Evolutionary conservation across 2,888 invertebrate genomes (phyloP).

Genomic region (Drosophila mimica): DNA sequence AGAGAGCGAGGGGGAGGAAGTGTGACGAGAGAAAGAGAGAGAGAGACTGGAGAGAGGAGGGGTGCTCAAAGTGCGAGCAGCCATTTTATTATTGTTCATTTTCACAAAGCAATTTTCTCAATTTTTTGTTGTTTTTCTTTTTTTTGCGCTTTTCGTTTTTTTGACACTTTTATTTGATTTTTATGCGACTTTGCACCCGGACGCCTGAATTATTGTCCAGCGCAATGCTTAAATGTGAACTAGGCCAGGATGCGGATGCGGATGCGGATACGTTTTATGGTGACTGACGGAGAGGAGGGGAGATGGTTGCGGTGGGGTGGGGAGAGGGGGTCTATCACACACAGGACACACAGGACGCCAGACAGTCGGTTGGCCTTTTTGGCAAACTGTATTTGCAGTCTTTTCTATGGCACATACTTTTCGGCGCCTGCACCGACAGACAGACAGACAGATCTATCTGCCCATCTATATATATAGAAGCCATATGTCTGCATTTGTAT

Average conservation of each 20-base stretch:
- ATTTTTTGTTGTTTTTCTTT: slow-evolving; percentile 4
- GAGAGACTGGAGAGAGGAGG: neutral
- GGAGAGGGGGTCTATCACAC: neutral
- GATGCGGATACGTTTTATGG: slow-evolving; percentile 48
- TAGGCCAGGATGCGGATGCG: slow-evolving; percentile 65
- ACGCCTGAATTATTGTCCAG: slow-evolving; percentile 70
- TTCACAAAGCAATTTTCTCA: slow-evolving; percentile 39
- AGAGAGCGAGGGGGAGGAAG: too few species aligned
- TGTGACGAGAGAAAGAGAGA: neutral
- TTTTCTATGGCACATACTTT: slow-evolving; percentile 37
- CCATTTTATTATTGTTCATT: slow-evolving; percentile 56
- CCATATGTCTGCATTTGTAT: neutral
- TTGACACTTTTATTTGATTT: slow-evolving; percentile 75
- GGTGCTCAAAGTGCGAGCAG: neutral
- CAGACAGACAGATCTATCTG: slow-evolving; percentile 21
- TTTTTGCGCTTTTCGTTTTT: slow-evolving; percentile 25
- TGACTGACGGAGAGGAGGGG: too few species aligned
- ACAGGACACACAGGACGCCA: slow-evolving; percentile 21
- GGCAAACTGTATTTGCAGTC: slow-evolving; percentile 55
- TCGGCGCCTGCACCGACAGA: slow-evolving; percentile 49
- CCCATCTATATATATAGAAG: slow-evolving; percentile 7
- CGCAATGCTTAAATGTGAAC: slow-evolving; percentile 72
- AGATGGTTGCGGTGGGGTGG: too few species aligned
- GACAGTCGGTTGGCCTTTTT: slow-evolving; percentile 57
- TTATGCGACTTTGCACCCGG: slow-evolving; percentile 64